Conservation (phyloP, 2,797 vertebrate species). For the Anniella stebbinsi region DNA sequence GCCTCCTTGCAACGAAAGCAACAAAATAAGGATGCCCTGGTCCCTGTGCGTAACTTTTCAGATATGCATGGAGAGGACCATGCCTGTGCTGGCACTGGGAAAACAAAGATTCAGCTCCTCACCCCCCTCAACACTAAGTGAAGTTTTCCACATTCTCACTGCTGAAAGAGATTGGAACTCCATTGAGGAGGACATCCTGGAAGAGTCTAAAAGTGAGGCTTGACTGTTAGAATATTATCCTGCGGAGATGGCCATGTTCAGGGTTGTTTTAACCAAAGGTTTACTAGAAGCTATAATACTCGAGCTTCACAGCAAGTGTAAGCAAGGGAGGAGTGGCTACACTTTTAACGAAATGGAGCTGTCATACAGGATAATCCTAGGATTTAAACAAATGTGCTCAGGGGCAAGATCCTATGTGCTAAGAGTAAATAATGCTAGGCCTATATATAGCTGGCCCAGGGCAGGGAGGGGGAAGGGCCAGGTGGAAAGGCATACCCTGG, state of each 20-base stretch:
- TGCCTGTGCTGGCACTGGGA: neutral
- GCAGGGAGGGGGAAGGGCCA: neutral
- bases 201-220: neutral
- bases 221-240: neutral
- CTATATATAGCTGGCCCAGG: constrained; percentile 37
- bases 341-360: constrained; percentile 25
- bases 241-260: neutral
- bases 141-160: neutral
- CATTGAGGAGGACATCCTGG: neutral
- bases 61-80: neutral
- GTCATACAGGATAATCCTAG: constrained; percentile 45
- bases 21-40: neutral
- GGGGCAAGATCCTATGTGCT: constrained; percentile 30
- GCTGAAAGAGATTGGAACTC: neutral
- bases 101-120: neutral
- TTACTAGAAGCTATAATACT: neutral
- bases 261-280: neutral
- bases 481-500: neutral
- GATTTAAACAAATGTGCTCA: constrained; percentile 40
- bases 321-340: constrained; percentile 13
- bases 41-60: neutral
- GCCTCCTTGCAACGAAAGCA: neutral
- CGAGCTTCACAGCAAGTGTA: neutral
- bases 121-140: neutral
- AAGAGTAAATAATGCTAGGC: constrained; percentile 37